phyloP scores from a whole-genome alignment of 1,140 invertebrate species.

The Brachionus rotundiformis region DNA sequence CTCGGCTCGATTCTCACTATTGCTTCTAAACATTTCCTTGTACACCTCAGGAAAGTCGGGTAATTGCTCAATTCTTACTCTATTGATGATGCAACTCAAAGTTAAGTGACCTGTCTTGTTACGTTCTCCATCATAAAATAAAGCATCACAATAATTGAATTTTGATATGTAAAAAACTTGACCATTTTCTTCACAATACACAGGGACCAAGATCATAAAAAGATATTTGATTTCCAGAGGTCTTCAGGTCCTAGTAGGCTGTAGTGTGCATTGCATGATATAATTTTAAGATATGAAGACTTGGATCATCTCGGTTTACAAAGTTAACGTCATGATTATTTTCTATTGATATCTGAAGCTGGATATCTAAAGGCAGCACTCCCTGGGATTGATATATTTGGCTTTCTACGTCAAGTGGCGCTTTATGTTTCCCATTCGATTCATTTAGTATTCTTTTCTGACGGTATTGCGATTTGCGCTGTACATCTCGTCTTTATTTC shows the following conservation, averaged over 20 bases:
- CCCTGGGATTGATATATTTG: too few species aligned
- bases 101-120: not conserved
- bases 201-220: not conserved
- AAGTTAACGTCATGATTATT: too few species aligned
- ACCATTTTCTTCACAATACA: not conserved
- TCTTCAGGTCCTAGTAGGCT: not conserved
- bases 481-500: too few species aligned
- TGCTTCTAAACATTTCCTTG: not conserved
- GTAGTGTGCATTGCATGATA: not conserved
- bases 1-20: not conserved
- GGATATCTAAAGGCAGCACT: too few species aligned
- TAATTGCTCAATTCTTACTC: not conserved
- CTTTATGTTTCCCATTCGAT: too few species aligned
- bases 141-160: not conserved
- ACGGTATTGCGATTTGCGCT: too few species aligned
- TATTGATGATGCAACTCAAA: not conserved
- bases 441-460: too few species aligned
- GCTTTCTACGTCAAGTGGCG: too few species aligned
- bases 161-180: not conserved
- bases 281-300: not conserved
- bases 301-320: not conserved
- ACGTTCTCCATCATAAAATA: not conserved
- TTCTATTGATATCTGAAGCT: too few species aligned
- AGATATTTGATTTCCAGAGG: not conserved
- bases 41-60: not conserved